phyloP scores from a whole-genome alignment of 2,888 invertebrate species.

The Tenthredo amoena region DNA sequence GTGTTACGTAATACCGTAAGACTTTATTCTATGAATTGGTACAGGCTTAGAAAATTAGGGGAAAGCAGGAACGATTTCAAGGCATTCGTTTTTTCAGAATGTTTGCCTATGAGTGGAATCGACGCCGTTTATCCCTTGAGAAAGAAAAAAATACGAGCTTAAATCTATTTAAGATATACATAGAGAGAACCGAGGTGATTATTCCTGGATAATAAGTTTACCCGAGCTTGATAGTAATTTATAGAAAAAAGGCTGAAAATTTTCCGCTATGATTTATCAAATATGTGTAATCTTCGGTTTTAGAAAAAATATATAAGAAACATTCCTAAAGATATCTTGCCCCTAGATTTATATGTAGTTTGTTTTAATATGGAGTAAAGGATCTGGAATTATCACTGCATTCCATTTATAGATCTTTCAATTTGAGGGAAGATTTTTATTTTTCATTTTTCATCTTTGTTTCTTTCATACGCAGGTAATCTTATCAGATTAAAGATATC shows the following conservation, averaged over 20 bases:
- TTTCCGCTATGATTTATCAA: neutral
- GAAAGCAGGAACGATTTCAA: neutral
- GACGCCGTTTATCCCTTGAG: neutral
- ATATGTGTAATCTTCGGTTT: neutral
- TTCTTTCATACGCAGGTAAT: neutral
- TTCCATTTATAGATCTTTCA: slow-evolving; percentile 28
- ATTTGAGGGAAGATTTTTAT: neutral
- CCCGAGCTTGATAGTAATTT: slow-evolving; percentile 44
- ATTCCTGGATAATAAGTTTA: neutral
- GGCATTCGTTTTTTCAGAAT: neutral
- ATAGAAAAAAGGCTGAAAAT: slow-evolving; percentile 15
- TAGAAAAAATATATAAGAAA: neutral
- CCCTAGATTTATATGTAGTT: slow-evolving; percentile 29
- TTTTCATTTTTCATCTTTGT: neutral
- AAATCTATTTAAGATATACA: neutral
- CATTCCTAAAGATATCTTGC: slow-evolving; percentile 50
- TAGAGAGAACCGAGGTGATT: neutral
- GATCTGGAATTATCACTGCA: slow-evolving; percentile 41
- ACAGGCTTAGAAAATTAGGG: neutral
- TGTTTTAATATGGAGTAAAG: neutral
- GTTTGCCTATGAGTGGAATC: neutral
- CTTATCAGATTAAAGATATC: neutral
- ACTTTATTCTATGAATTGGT: slow-evolving; percentile 28
- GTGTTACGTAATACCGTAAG: neutral
- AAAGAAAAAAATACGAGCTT: slow-evolving; percentile 24